phyloP scores from a whole-genome alignment of 2,888 invertebrate genomes.

The Megaustenia siamemsis region DNA sequence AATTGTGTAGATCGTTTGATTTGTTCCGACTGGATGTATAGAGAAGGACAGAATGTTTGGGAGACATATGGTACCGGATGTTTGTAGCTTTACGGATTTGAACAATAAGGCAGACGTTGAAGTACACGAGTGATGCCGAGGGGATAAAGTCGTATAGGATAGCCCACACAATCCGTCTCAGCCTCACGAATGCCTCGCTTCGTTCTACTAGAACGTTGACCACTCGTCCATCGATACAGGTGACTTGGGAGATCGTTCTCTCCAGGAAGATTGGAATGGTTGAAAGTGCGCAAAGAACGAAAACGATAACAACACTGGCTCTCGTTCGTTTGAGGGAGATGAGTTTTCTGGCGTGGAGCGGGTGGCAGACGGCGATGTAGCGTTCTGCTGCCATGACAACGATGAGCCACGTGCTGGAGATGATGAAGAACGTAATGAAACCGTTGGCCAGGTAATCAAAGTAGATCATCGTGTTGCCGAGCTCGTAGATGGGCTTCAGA shows the following conservation, averaged over 20 bases:
- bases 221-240: conserved; percentile 58
- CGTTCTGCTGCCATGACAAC: conserved; percentile 78
- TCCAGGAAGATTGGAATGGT: conserved; percentile 74
- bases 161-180: conserved; percentile 72
- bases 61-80: conserved; percentile 53
- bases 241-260: conserved; percentile 59
- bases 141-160: conserved; percentile 76
- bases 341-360: conserved; percentile 75
- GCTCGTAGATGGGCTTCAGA: conserved; percentile 60
- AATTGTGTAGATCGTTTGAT: not conserved
- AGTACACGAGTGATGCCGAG: conserved; percentile 74
- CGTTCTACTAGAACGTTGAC: conserved; percentile 61
- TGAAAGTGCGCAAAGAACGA: conserved; percentile 65
- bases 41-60: conserved; percentile 56
- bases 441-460: conserved; percentile 70
- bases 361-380: conserved; percentile 79
- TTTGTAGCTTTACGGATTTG: conserved; percentile 58
- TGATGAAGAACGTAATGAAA: conserved; percentile 76
- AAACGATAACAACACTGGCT: conserved; percentile 69
- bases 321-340: conserved; percentile 74
- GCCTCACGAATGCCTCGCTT: conserved; percentile 58
- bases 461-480: conserved; percentile 64
- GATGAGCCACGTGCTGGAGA: conserved; percentile 77
- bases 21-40: not conserved
- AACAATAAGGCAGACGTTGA: conserved; percentile 75